Evolutionary conservation across 2,797 vertebrate species (phyloP).

Genomic region (Neomorphus geoffroyi): DNA sequence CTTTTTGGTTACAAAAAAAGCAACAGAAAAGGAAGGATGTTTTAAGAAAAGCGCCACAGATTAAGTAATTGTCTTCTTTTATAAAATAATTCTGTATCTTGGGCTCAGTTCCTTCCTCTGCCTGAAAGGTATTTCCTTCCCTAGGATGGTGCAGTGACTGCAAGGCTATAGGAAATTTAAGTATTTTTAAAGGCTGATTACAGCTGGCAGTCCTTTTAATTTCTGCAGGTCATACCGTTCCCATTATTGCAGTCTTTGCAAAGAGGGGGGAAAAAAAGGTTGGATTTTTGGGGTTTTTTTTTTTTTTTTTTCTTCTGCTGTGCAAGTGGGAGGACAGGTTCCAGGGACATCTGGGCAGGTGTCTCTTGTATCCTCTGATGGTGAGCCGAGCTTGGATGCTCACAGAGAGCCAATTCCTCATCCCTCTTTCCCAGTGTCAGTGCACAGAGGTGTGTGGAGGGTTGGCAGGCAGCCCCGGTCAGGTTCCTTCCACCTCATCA

Average conservation of each 20-base stretch:
- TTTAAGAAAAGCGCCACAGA: constrained; percentile 38
- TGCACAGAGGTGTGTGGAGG: not conserved
- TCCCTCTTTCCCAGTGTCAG: not conserved
- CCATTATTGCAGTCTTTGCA: not conserved
- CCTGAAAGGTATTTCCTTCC: constrained; percentile 66
- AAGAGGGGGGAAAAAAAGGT: rapidly evolving
- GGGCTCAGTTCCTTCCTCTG: constrained; percentile 64
- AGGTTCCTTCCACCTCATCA: rapidly evolving
- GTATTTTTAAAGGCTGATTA: constrained; percentile 32
- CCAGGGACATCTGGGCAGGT: not conserved
- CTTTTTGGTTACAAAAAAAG: constrained; percentile 48
- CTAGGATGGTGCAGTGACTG: not conserved
- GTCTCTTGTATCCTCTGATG: not conserved
- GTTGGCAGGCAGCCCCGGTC: not conserved
- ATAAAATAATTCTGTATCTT: constrained; percentile 55
- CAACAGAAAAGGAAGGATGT: constrained; percentile 69
- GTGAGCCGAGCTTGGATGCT: not conserved
- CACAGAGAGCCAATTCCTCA: rapidly evolving
- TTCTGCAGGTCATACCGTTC: not conserved
- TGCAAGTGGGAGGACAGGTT: not conserved
- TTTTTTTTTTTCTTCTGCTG: not conserved
- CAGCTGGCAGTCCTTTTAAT: not conserved
- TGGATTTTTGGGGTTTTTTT: no score
- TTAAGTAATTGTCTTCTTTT: constrained; percentile 61
- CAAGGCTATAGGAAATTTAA: not conserved